Evolutionary conservation across 2,113 vertebrate genomes (phyloP).

Genomic region (Pogonocichla stellata): DNA sequence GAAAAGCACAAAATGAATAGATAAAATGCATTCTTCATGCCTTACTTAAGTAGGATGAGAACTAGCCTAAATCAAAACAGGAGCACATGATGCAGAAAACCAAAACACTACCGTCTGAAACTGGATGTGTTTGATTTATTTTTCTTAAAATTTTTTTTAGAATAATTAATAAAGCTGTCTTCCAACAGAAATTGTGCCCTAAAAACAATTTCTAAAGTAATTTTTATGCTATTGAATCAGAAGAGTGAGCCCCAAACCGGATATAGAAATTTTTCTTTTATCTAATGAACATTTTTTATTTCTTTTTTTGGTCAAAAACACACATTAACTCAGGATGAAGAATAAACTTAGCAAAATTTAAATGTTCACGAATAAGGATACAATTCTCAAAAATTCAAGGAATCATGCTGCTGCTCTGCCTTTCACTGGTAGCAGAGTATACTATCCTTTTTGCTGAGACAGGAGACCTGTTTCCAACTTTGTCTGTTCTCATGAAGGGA

Average conservation of each 20-base stretch:
- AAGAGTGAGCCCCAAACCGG: neutral
- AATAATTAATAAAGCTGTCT: neutral
- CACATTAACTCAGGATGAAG: neutral
- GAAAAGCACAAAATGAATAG: neutral
- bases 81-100: neutral
- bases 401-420: neutral
- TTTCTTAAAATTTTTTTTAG: neutral
- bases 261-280: neutral
- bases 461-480: neutral
- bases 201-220: neutral
- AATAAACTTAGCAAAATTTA: neutral
- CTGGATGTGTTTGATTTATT: neutral
- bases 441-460: neutral
- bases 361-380: neutral
- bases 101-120: neutral
- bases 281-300: neutral
- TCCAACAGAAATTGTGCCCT: neutral
- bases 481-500: neutral
- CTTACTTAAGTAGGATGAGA: neutral
- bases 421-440: neutral
- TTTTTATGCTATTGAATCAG: neutral
- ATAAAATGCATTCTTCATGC: neutral
- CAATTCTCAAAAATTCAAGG: neutral
- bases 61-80: neutral
- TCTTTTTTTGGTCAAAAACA: neutral